Evolutionary conservation across 1,140 invertebrate genomes (phyloP), one percentile per base, ranked within the genome.

Genomic region (Bacillus rossius): DNA sequence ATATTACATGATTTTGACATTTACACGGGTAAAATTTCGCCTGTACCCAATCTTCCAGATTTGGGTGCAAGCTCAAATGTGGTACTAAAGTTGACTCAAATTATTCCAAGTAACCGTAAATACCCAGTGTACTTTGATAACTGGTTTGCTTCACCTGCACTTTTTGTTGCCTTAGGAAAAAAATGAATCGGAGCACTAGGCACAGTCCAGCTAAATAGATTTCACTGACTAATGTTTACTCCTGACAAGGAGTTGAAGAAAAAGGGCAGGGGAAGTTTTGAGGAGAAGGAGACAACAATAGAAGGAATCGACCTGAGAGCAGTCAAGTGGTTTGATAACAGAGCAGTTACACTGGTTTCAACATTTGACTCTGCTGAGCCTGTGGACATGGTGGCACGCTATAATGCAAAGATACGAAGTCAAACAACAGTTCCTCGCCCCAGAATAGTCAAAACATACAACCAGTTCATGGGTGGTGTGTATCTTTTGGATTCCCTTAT

Each of bases 1-100:
- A 70, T 70, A 58, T 63, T 68, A 55, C 70, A 75, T 61, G 70
- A 69, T 62, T 74, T 75, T 71, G 72, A 75, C 59, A 67, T 75
- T 58, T 75, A 75, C 63, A 66, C 67, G 45, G 70, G 71, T 51
- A 61, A 55, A 52, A 43, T 58, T 20, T 7, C 59, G 42, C 65
- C 43, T 26, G 38, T 58, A 55, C 29, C 43, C 41, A 41, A 29
- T 22, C 19, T 57, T 20, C 60, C 55, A 45, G 61, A 66, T 47
- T 26, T 66, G 5, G 59, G 59, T 16, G 51, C 64, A 37, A 61
- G 57, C 45, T 49, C 52, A 20, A 67, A 65, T 56, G 50, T 59
- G 29, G 61, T 67, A 2, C 20, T 67, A 20, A 41, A 51, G 2
- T 49, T 67, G 29, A 26, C 50, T 19, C 40, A 26, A 52, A 52